Percentiles rank a stretch among this genome's conserved stretches.
Conservation (phyloP, 1,140 invertebrate species). For the Idris sp. region DNA sequence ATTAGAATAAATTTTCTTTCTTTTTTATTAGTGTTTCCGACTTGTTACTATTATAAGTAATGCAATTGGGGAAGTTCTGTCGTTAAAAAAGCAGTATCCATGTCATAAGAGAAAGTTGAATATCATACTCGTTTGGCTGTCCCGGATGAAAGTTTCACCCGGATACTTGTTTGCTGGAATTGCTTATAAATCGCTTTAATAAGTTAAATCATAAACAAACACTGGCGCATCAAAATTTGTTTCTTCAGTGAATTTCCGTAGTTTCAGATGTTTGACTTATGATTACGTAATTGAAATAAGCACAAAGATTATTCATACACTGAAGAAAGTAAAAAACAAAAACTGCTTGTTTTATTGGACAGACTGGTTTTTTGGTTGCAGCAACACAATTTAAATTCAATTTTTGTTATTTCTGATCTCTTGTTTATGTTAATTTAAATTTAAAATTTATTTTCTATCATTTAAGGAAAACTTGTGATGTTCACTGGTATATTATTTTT, state of each 20-base stretch:
- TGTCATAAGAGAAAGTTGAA: conserved; percentile 36
- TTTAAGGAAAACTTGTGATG: too few relatives aligned
- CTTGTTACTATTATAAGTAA: conserved; percentile 37
- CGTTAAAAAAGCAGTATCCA: conserved; percentile 52
- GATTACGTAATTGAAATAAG: too few relatives aligned
- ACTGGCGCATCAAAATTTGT: conserved; percentile 6
- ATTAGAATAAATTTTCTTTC: conserved; percentile 34
- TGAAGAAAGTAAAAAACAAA: too few relatives aligned
- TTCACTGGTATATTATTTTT: too few relatives aligned
- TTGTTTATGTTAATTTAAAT: too few relatives aligned
- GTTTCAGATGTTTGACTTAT: too few relatives aligned
- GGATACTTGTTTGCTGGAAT: conserved; percentile 35
- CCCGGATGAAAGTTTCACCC: conserved; percentile 36
- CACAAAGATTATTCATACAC: too few relatives aligned
- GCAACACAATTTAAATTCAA: too few relatives aligned
- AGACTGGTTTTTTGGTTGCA: too few relatives aligned
- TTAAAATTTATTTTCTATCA: too few relatives aligned
- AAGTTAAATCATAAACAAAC: conserved; percentile 39
- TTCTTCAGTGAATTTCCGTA: conserved; percentile 2
- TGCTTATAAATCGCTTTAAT: conserved; percentile 48
- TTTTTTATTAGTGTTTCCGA: conserved; percentile 36
- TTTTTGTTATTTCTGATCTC: too few relatives aligned
- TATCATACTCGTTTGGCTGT: conserved; percentile 45
- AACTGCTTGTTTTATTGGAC: too few relatives aligned
- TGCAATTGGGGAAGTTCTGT: conserved; percentile 28